Conservation (phyloP, 2,113 vertebrate species). For the Pterocles orientalis region DNA sequence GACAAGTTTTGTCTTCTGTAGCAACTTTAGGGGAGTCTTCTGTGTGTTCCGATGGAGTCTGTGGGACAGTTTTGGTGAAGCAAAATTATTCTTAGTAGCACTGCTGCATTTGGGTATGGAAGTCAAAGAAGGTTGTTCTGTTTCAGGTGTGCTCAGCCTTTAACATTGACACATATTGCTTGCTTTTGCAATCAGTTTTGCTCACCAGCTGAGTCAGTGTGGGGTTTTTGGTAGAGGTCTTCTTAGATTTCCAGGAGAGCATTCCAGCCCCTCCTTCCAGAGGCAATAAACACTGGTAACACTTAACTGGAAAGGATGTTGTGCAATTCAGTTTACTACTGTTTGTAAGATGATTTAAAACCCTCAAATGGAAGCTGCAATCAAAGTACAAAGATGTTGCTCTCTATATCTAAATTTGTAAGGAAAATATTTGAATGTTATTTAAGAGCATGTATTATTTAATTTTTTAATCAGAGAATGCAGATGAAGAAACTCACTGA, state of each 20-base stretch:
- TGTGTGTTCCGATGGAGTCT: neutral
- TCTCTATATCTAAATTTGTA: neutral
- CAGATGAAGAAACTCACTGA: neutral
- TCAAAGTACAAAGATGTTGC: neutral
- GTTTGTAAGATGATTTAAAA: neutral
- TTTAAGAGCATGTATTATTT: neutral
- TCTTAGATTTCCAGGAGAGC: neutral
- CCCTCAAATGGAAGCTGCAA: neutral
- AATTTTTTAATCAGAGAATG: neutral
- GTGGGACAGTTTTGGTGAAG: neutral
- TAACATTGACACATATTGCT: fast-evolving
- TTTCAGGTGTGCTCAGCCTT: neutral
- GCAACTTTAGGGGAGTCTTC: neutral
- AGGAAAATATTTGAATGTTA: neutral
- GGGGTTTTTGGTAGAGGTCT: neutral
- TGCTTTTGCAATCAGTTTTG: neutral
- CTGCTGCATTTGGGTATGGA: neutral
- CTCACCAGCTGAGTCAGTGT: neutral
- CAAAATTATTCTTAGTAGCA: neutral
- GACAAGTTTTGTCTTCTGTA: neutral
- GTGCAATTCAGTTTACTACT: neutral
- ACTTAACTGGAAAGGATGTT: neutral
- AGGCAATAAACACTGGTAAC: neutral
- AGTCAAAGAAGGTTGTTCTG: neutral
- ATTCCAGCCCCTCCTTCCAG: neutral